Base-by-base conservation (phyloP, 1,140 invertebrate genomes). In the Anoplolepis gracilipes region DNA sequence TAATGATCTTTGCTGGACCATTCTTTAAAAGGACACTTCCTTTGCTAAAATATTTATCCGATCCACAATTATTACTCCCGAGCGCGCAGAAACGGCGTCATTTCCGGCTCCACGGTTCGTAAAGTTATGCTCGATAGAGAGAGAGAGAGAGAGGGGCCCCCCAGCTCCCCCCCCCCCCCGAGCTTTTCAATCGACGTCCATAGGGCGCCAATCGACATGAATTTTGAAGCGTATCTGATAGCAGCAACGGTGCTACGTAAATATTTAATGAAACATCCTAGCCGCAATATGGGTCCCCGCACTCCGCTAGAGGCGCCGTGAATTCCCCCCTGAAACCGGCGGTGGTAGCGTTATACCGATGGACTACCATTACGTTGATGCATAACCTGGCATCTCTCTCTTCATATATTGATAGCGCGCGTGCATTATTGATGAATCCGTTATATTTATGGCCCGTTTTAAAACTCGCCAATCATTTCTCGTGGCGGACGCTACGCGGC, bases 201-300 rank as follows among this genome's bases (percentile, higher is more conserved):
- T 85, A 90, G 85, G 89, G 85, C 91, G 90, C 88, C 92, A 91
- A 93, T 93, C 91, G 91, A 92, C 92, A 93, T 95, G 92, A 95
- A 94, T 94, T 94, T 94, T 94, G 90, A 92, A 94, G 91, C 78
- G 84, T 92, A 94, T 93, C 90, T 92, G 93, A 93, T 94, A 94
- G 92, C 89, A 90, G 90, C 92, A n/a, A 93, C 91, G 93, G 91
- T 92, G 92, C 91, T 88, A 78, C 89, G 90, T 95, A 92, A 95
- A 95, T 95, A 95, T 95, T 95, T 94, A 92, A 95, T 94, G 94
- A 94, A 95, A 94, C 94, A 95, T 93, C 92, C 91, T 91, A 87
- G 92, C 94, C 94, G 93, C 94, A 94, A 94, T 94, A 95, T 94
- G 92, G 90, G 75, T 77, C 88, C 86, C 88, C 88, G 84, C 88